phyloP scores from a whole-genome alignment of 2,888 invertebrate species.

The Leucoptera coffeella region DNA sequence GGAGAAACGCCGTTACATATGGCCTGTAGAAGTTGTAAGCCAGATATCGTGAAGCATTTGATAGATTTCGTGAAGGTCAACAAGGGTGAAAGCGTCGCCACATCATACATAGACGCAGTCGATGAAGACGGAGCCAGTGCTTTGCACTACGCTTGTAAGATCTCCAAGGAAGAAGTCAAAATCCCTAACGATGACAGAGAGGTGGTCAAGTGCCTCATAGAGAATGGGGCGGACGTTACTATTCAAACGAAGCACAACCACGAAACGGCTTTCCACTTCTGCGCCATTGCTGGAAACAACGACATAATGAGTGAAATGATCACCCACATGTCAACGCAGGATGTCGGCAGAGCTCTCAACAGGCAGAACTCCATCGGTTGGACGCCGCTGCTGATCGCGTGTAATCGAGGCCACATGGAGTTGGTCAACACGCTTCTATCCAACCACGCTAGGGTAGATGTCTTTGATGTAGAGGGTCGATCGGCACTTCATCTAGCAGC shows the following conservation, averaged over 20 bases:
- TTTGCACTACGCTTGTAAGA: conserved; percentile 90
- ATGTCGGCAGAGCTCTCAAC: conserved; percentile 91
- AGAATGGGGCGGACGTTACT: conserved; percentile 87
- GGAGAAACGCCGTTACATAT: conserved; percentile 96
- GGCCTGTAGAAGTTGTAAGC: conserved; percentile 80
- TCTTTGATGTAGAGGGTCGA: conserved; percentile 93
- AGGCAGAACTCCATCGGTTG: conserved; percentile 91
- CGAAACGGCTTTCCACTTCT: conserved; percentile 94
- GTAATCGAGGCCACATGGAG: conserved; percentile 92
- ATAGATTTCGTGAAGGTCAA: conserved; percentile 75
- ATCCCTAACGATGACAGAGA: conserved; percentile 72
- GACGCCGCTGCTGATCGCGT: conserved; percentile 95
- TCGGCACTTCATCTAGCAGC: conserved; percentile 94
- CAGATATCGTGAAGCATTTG: conserved; percentile 80
- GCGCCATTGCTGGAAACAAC: conserved; percentile 92
- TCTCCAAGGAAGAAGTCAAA: conserved; percentile 74
- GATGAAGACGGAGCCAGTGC: conserved; percentile 92
- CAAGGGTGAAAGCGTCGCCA: conserved; percentile 70
- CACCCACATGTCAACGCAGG: conserved; percentile 79
- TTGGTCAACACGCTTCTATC: conserved; percentile 83
- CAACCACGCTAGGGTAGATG: conserved; percentile 96
- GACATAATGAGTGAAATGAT: conserved; percentile 93
- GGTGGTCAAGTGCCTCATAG: conserved; percentile 82
- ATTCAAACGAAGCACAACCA: conserved; percentile 77
- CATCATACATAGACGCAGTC: conserved; percentile 79